These are phyloP conservation scores for Campopleginae sp. DNA, from an alignment of 2,888 invertebrate genomes.

Conservation along the genomic window DNA sequence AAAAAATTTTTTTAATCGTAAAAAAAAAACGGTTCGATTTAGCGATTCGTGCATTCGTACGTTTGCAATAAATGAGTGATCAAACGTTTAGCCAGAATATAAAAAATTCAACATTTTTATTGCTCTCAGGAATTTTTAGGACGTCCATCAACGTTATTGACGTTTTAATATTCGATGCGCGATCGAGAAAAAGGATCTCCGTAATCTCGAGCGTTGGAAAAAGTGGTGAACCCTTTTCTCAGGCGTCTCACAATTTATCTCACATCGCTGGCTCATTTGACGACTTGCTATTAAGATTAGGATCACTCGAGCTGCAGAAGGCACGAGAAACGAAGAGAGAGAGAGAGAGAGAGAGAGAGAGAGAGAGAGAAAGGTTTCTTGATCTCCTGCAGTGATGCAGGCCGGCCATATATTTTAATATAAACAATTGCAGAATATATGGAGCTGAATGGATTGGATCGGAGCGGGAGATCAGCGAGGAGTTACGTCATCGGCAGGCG, in stretches of 20 bases:
- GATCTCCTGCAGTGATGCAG: conserved; percentile 26
- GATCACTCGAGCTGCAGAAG: conserved; percentile 32
- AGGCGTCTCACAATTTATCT: conserved; percentile 16
- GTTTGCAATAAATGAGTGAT: too few species aligned
- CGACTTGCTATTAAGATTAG: conserved; percentile 63
- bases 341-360: conserved; percentile 7
- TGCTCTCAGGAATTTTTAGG: background rate
- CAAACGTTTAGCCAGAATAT: too few species aligned
- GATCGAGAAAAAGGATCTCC: background rate
- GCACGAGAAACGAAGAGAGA: conserved; percentile 14
- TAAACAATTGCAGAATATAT: conserved; percentile 47
- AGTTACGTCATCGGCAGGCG: conserved; percentile 71
- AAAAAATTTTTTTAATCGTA: conserved; percentile 23
- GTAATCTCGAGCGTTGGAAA: background rate
- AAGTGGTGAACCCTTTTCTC: conserved; percentile 25
- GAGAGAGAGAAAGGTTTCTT: background rate
- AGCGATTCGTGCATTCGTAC: background rate
- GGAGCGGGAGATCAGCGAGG: conserved; percentile 56
- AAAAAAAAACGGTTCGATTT: background rate
- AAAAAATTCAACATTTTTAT: background rate
- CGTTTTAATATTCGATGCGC: background rate
- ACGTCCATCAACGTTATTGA: background rate
- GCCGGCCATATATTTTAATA: background rate
- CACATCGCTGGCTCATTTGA: conserved; percentile 51
- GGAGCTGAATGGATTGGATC: conserved; percentile 42